These are phyloP conservation scores for Subacronicta megacephala DNA, from an alignment of 2,888 invertebrate genomes.

Conservation along the genomic window DNA sequence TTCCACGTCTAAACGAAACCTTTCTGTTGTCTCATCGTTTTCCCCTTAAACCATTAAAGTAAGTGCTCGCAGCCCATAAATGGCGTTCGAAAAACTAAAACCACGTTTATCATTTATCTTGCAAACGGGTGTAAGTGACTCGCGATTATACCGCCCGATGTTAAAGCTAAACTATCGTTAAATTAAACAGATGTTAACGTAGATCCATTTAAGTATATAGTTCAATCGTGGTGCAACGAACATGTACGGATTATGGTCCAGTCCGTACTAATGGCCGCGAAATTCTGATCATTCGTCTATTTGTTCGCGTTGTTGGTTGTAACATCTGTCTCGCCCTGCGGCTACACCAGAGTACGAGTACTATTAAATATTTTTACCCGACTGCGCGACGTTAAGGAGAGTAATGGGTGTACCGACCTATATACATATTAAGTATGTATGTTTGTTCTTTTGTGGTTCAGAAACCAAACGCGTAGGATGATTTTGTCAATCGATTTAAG, in stretches of 20 bases:
- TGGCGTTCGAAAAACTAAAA: slow-evolving; percentile 55
- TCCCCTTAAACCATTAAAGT: slow-evolving; percentile 59
- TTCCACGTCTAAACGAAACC: slow-evolving; percentile 32
- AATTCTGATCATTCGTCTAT: slow-evolving; percentile 60
- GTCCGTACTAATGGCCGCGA: slow-evolving; percentile 55
- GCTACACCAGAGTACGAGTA: neutral
- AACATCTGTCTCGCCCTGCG: slow-evolving; percentile 54
- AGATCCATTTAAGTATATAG: slow-evolving; percentile 58
- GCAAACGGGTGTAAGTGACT: slow-evolving; percentile 41
- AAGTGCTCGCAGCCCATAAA: slow-evolving; percentile 59
- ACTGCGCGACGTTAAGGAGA: too few species aligned
- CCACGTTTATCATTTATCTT: slow-evolving; percentile 63
- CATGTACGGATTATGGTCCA: slow-evolving; percentile 38
- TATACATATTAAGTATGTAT: too few species aligned
- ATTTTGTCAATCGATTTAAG: too few species aligned
- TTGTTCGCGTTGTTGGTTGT: slow-evolving; percentile 49
- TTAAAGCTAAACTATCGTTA: slow-evolving; percentile 43
- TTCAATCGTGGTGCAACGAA: slow-evolving; percentile 55
- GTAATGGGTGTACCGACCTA: too few species aligned
- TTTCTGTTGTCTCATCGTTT: slow-evolving; percentile 57
- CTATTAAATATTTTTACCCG: too few species aligned
- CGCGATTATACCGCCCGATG: slow-evolving; percentile 45
- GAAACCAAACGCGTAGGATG: too few species aligned
- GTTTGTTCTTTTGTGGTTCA: too few species aligned
- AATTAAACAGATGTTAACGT: slow-evolving; percentile 49